A percentile compares a stretch with the other conserved stretches of the same genome.
Evolutionary conservation across 2,797 vertebrate species (phyloP).

Genomic region (Acanthurus lineatus): DNA sequence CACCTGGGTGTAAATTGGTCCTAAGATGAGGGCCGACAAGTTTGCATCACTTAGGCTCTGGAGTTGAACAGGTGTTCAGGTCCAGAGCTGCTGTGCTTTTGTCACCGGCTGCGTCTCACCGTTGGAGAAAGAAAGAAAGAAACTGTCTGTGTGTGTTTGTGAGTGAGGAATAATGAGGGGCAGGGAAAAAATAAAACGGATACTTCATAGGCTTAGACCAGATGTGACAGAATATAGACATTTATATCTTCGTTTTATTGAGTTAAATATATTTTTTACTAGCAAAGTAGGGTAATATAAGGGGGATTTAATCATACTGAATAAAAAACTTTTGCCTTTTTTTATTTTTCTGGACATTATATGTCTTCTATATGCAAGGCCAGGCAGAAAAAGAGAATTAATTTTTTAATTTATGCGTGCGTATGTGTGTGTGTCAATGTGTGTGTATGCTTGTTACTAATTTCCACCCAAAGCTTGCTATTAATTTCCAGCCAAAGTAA

Average conservation of each 20-base stretch:
- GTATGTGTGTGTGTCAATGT: background rate
- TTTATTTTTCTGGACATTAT: constrained; percentile 33
- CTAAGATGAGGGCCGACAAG: constrained; percentile 16
- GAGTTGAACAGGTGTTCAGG: constrained; percentile 48
- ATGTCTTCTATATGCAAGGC: constrained; percentile 29
- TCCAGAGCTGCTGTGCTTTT: constrained; percentile 49
- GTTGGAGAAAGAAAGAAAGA: constrained; percentile 43
- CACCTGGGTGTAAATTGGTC: constrained; percentile 36
- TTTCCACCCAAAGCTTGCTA: constrained; percentile 69
- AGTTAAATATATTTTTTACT: constrained; percentile 52
- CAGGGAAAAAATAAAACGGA: constrained; percentile 52
- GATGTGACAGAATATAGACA: constrained; percentile 48
- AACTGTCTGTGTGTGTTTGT: constrained; percentile 47
- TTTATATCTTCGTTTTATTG: constrained; percentile 48
- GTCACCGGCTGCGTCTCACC: constrained; percentile 55
- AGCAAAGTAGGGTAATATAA: constrained; percentile 27
- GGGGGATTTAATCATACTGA: constrained; percentile 43
- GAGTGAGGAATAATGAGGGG: constrained; percentile 63
- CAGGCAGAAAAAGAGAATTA: constrained; percentile 23
- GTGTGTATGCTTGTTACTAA: constrained; percentile 48
- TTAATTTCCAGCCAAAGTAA: constrained; percentile 77
- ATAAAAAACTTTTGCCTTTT: constrained; percentile 38
- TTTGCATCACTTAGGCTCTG: constrained; percentile 37
- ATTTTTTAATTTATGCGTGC: background rate
- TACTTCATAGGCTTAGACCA: constrained; percentile 52